Percentiles rank a stretch among this genome's conserved stretches.
Evolutionary conservation across 2,797 vertebrate genomes (phyloP).

Genomic region (Muscicapa comitata): DNA sequence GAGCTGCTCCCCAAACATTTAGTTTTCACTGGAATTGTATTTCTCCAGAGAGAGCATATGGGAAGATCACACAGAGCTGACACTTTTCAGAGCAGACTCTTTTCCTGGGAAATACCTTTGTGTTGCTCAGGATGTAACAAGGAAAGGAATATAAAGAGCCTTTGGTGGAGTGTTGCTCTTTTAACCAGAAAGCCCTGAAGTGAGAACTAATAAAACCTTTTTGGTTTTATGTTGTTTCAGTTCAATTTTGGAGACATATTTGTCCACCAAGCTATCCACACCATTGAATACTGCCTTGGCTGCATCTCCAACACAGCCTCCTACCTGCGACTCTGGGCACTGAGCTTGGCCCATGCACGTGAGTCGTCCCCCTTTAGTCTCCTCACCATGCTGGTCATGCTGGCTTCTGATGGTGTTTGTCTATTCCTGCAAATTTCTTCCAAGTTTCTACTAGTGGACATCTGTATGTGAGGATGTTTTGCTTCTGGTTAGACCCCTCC

Average conservation of each 20-base stretch:
- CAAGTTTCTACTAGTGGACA: background rate
- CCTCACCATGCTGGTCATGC: background rate
- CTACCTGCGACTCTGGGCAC: slow-evolving; percentile 94
- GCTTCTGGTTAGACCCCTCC: background rate
- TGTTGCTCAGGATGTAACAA: background rate
- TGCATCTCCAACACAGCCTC: slow-evolving; percentile 98
- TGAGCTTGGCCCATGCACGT: slow-evolving; percentile 96
- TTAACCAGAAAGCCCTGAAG: background rate
- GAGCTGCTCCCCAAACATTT: background rate
- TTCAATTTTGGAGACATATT: slow-evolving; percentile 92
- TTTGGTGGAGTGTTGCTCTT: background rate
- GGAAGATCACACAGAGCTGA: background rate
- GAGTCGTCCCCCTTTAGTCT: slow-evolving; percentile 56
- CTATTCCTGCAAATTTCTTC: background rate
- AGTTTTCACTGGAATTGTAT: background rate
- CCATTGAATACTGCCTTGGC: slow-evolving; percentile 96
- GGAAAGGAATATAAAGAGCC: background rate
- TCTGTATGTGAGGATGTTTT: background rate
- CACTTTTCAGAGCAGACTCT: background rate
- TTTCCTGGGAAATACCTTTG: background rate
- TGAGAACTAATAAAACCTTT: background rate
- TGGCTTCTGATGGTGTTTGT: background rate
- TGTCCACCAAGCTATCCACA: slow-evolving; percentile 94
- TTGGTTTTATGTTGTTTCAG: slow-evolving; percentile 69
- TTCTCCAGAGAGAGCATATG: background rate